Base-by-base conservation (phyloP, 1,140 invertebrate genomes). In the Aphis craccivora region DNA sequence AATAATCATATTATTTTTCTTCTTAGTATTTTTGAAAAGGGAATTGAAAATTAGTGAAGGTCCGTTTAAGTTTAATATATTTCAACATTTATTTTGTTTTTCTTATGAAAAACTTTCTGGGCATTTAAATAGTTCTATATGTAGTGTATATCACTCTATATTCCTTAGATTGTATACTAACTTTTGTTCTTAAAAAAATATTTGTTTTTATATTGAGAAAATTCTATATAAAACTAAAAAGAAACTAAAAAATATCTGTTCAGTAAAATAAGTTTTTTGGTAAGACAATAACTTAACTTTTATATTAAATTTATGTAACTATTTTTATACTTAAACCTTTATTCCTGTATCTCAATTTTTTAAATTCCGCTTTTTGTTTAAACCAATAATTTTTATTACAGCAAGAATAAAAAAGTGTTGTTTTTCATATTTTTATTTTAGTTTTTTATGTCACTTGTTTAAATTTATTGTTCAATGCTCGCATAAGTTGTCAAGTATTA, bases 401-500 rank as follows among this genome's bases (percentile, higher is more conserved):
- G 37, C 37, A 43, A 25, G 9, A 25, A 84, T 11, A 1, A 11
- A 40, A 43, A 84, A 84, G 37, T 84, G 40, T 43, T 40, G 22
- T n/a, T 18, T 51, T 20, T 51, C 22, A 88, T 88, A 35, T 45
- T 5, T 40, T 37, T 37, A 53, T 53, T 30, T 14, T 48, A 48
- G 45, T 43, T 18, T 90, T 90, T 40, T 37, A 11, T 89, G 11
- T 89, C 8, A 90, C 23, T 90, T 25, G 23, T 90, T 90, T 60
- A 67, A 90, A 43, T 43, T 43, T 25, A 90, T 90, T 9, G 48
- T 86, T 55, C 76, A 86, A 86, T 37, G 48, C 91, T 93, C 48
- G 81, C 35, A 53, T 93, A 86, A 53, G 67, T 67, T 83, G 35
- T 93, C 53, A 86, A 55, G n/a, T 84, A 93, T 53, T 86, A 40